Percentiles rank a stretch among this genome's conserved stretches.
These are phyloP conservation scores for Boleophthalmus pectinirostris DNA, from an alignment of 2,113 vertebrate genomes.

Conservation along the genomic window DNA sequence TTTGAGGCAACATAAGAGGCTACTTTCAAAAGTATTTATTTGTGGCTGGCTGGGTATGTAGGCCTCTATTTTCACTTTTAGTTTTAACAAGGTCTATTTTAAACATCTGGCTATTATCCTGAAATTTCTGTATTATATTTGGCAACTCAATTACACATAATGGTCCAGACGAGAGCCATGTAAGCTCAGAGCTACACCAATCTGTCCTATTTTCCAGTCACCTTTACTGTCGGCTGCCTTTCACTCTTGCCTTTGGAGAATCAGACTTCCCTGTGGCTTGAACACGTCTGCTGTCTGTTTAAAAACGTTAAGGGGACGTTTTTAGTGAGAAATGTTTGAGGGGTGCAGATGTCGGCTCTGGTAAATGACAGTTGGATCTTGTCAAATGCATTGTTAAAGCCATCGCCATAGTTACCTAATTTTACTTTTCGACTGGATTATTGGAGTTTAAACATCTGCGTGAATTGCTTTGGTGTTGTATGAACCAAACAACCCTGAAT, in stretches of 20 bases:
- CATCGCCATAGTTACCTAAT: conserved; percentile 1
- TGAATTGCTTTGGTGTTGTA: conserved; percentile 37
- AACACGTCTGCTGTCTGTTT: conserved; percentile 52
- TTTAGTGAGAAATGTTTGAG: conserved; percentile 41
- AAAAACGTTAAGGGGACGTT: conserved; percentile 47
- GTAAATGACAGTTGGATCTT: not conserved
- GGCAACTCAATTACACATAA: conserved; percentile 46
- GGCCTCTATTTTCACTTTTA: not conserved
- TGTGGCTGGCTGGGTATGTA: not conserved
- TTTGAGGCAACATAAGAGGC: too few species aligned
- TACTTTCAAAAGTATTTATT: not conserved
- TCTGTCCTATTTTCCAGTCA: conserved; percentile 61
- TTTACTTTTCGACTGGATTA: conserved; percentile 13
- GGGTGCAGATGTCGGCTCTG: conserved; percentile 43
- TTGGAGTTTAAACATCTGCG: conserved; percentile 45
- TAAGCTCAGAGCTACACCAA: conserved; percentile 41
- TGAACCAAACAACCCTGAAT: conserved; percentile 25
- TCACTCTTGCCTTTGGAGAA: conserved; percentile 52
- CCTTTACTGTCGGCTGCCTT: conserved; percentile 63
- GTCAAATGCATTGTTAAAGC: conserved; percentile 6
- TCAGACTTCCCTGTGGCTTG: conserved; percentile 61
- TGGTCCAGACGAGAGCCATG: conserved; percentile 48
- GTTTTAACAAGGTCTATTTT: conserved; percentile 18
- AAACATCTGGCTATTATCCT: conserved; percentile 14
- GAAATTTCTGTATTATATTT: conserved; percentile 22